Base-by-base conservation (phyloP, 1,140 invertebrate genomes). In the Drosophila malerkotliana region DNA sequence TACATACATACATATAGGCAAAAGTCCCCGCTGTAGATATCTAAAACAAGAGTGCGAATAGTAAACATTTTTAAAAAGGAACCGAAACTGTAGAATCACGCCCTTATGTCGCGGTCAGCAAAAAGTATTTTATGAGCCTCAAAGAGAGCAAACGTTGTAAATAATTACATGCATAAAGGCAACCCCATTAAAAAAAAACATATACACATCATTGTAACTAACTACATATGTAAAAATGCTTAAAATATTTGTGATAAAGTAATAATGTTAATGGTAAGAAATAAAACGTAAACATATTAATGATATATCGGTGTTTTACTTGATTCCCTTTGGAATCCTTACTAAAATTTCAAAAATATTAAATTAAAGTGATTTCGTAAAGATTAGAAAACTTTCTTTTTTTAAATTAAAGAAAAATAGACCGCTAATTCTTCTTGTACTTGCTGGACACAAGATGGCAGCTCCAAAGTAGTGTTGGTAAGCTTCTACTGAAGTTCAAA, bases 181-280 rank as follows among this genome's bases (percentile, higher is more conserved):
- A 66, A 67, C 1, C 37, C 45, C 47, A 51, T 14, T 26, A 39
- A 48, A 71, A 72, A 18, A 54, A 58, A 52, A 73, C 28, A 66
- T 69, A 85, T 72, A 80, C 74, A 88, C 79, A 82, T 73, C 74
- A 88, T 88, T 88, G 83, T 88, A 88, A 83, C 76, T 88, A 82
- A 88, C 79, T 88, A 69, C 66, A 69, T 69, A 88, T 88, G 83
- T 88, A 88, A 88, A 88, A 88, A 88, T 88, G 83, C 83, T 88
- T 88, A 88, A 88, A 88, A 88, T 88, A 88, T 88, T 88, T 88
- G 83, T 88, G 83, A 88, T 88, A 88, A 88, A 88, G 83, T 88
- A 87, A 88, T 88, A 87, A 77, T 88, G 79, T 87, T 88, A 87
- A 79, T 82, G 24, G 72, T 88, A 87, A 87, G 78, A 66, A 87